Percentiles rank a stretch among this genome's conserved stretches.
Conservation (phyloP, 2,797 vertebrate genomes). For the Microctenopoma steveboyesi region DNA sequence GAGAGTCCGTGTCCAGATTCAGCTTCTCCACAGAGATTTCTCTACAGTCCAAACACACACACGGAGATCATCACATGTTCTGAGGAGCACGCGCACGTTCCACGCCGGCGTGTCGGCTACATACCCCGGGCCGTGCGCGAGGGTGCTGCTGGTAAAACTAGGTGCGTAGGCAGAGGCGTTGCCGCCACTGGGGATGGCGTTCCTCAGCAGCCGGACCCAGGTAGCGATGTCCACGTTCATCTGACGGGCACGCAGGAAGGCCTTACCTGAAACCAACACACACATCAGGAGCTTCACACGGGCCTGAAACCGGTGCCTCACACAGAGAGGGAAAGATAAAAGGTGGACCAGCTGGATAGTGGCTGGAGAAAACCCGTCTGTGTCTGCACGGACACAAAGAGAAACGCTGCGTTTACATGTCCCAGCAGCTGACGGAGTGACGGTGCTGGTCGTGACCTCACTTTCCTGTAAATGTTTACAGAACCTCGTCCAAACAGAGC, state of each 20-base stretch:
- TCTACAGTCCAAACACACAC: slow-evolving; percentile 56
- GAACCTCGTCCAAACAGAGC: background rate
- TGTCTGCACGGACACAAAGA: too few relatives aligned
- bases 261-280: slow-evolving; percentile 84
- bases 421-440: too few relatives aligned
- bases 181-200: slow-evolving; percentile 89
- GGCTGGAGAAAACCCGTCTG: too few relatives aligned
- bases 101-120: background rate
- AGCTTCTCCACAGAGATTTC: slow-evolving; percentile 86
- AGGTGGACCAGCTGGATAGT: too few relatives aligned
- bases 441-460: background rate
- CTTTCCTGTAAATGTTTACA: slow-evolving; percentile 21
- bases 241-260: slow-evolving; percentile 94
- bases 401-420: too few relatives aligned
- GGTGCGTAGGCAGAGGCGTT: slow-evolving; percentile 59
- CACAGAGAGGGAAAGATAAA: too few relatives aligned
- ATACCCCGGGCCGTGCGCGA: slow-evolving; percentile 57
- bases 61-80: background rate
- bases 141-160: slow-evolving; percentile 55
- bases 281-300: too few relatives aligned
- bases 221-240: slow-evolving; percentile 97
- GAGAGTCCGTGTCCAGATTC: slow-evolving; percentile 74
- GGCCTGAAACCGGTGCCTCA: too few relatives aligned
- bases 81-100: too few relatives aligned
- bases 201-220: slow-evolving; percentile 96